These are phyloP conservation scores for Gastrophysa polygoni DNA, from an alignment of 2,888 invertebrate genomes.

Conservation along the genomic window DNA sequence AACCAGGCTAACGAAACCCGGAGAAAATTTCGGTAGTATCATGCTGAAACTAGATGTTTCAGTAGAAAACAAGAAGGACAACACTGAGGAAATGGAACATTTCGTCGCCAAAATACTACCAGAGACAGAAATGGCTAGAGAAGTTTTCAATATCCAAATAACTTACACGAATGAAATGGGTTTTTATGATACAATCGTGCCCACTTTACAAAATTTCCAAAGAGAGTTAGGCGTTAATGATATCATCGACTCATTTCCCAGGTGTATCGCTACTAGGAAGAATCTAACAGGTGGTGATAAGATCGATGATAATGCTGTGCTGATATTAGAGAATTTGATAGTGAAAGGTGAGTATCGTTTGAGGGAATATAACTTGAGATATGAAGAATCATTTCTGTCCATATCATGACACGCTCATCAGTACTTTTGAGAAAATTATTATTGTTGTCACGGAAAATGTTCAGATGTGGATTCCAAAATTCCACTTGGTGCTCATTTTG, in stretches of 20 bases:
- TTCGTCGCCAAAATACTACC: constrained; percentile 65
- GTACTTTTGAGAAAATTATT: too few species aligned
- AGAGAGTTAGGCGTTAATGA: constrained; percentile 57
- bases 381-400: too few species aligned
- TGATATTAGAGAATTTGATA: constrained; percentile 64
- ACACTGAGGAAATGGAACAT: constrained; percentile 43
- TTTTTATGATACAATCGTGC: constrained; percentile 60
- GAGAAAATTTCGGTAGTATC: constrained; percentile 67
- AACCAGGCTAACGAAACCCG: constrained; percentile 38
- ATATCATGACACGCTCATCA: too few species aligned
- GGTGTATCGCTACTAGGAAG: constrained; percentile 62
- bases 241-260: constrained; percentile 59
- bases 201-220: constrained; percentile 59
- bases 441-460: too few species aligned
- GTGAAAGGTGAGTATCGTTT: constrained; percentile 48
- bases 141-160: constrained; percentile 61
- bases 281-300: constrained; percentile 50
- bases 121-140: constrained; percentile 59
- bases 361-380: too few species aligned
- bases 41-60: constrained; percentile 58
- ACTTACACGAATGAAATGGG: constrained; percentile 64
- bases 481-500: too few species aligned
- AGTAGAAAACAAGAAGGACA: constrained; percentile 45
- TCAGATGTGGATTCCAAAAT: too few species aligned
- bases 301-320: constrained; percentile 62